Percentiles rank a stretch among this genome's conserved stretches.
Conservation (phyloP, 1,140 invertebrate species). For the Frieseomelitta varia region DNA sequence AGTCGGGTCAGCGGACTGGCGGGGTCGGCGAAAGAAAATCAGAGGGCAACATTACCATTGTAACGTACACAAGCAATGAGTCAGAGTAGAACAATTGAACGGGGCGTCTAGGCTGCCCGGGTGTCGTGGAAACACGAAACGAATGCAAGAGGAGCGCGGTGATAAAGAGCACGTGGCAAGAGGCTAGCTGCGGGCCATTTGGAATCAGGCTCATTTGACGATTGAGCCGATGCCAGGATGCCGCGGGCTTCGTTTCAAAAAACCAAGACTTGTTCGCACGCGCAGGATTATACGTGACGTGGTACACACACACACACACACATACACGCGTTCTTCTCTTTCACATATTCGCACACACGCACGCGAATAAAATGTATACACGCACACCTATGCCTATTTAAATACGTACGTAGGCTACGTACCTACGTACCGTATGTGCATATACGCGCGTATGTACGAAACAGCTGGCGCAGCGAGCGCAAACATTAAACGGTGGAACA, state of each 20-base stretch:
- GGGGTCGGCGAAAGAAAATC: constrained; percentile 43
- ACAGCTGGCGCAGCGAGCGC: constrained; percentile 12
- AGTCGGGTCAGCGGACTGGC: neutral
- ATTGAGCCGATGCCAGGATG: constrained; percentile 54
- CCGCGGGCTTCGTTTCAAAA: constrained; percentile 26
- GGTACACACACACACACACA: too few relatives aligned
- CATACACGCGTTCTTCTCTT: neutral
- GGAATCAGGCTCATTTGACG: constrained; percentile 57
- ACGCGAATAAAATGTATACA: neutral
- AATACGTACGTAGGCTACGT: neutral
- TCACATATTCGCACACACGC: neutral
- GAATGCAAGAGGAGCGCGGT: constrained; percentile 45
- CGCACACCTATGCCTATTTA: too few relatives aligned
- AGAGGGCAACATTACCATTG: constrained; percentile 42
- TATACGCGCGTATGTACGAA: neutral
- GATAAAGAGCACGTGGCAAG: constrained; percentile 55
- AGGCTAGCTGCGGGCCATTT: constrained; percentile 49
- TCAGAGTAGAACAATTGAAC: constrained; percentile 28
- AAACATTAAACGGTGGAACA: constrained; percentile 34
- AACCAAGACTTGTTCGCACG: constrained; percentile 5
- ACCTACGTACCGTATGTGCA: too few relatives aligned
- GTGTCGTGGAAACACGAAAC: constrained; percentile 29
- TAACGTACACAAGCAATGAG: constrained; percentile 7
- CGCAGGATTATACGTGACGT: neutral
- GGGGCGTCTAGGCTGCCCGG: constrained; percentile 20